A percentile compares a stretch with the other conserved stretches of the same genome.
Conservation (phyloP, 2,797 vertebrate genomes). For the Platyrinchus mystaceus region DNA sequence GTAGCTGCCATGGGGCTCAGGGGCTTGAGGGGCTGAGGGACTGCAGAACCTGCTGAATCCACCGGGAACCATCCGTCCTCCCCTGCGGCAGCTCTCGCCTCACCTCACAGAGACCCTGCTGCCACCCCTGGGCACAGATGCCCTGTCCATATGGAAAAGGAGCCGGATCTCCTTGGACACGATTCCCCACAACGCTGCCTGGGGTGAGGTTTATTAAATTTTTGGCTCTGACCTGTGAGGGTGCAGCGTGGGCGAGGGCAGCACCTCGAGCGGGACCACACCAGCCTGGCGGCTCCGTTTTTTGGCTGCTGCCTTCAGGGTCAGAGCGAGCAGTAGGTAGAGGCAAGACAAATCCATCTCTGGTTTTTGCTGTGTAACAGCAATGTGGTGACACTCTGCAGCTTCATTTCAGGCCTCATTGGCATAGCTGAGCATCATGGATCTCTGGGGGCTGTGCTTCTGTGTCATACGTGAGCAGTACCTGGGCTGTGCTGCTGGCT, state of each 20-base stretch:
- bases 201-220: accelerated
- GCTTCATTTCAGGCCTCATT: accelerated
- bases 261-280: accelerated
- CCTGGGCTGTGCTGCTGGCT: accelerated
- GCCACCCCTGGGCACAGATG: accelerated
- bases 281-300: accelerated
- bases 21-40: not conserved
- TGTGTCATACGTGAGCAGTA: accelerated
- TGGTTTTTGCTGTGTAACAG: accelerated
- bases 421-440: accelerated
- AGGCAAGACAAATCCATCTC: not conserved
- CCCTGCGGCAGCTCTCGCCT: accelerated
- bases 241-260: accelerated
- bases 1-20: accelerated
- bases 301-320: not conserved
- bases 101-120: not conserved
- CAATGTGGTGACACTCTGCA: accelerated
- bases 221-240: too few relatives aligned
- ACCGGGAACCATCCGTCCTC: accelerated
- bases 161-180: accelerated
- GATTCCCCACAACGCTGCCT: not conserved
- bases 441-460: too few relatives aligned
- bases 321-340: accelerated
- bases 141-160: not conserved
- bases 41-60: not conserved